Conservation (phyloP, 1,140 invertebrate species). For the Listronotus oregonensis region DNA sequence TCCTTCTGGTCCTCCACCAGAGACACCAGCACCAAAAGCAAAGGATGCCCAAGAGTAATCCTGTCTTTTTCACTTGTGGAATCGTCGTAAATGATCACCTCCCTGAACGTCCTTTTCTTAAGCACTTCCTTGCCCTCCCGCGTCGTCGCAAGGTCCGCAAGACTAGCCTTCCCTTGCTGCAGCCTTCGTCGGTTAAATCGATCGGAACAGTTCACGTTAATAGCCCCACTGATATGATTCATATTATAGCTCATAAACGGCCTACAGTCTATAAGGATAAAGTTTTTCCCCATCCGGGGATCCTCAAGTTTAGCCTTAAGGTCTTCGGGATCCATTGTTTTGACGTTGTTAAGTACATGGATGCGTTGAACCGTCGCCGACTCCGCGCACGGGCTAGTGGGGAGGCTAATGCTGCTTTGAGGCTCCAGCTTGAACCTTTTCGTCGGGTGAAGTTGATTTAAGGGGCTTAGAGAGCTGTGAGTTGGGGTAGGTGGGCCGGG, state of each 20-base stretch:
- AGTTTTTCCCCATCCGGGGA: conserved; percentile 44
- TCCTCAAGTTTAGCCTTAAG: conserved; percentile 52
- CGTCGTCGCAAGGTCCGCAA: conserved; percentile 70
- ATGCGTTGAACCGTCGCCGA: conserved; percentile 60
- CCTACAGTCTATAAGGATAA: conserved; percentile 72
- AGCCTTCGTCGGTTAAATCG: conserved; percentile 72
- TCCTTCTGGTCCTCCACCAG: conserved; percentile 73
- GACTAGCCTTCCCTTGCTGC: conserved; percentile 68
- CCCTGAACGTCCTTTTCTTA: conserved; percentile 61
- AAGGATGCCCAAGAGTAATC: conserved; percentile 64
- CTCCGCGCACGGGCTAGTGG: conserved; percentile 64
- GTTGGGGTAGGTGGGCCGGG: conserved; percentile 58
- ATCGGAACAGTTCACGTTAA: conserved; percentile 79
- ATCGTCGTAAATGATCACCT: conserved; percentile 76
- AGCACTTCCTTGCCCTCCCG: conserved; percentile 69
- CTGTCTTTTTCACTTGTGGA: conserved; percentile 65
- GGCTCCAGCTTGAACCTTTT: conserved; percentile 65
- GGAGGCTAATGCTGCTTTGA: conserved; percentile 59
- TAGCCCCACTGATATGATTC: conserved; percentile 72
- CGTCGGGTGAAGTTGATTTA: conserved; percentile 41
- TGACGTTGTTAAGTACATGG: conserved; percentile 55
- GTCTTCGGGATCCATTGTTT: conserved; percentile 51
- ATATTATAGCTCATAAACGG: conserved; percentile 75
- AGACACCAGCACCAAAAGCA: conserved; percentile 70
- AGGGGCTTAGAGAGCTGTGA: conserved; percentile 43